Evolutionary conservation across 2,113 vertebrate species (phyloP).

Genomic region (Procavia capensis): DNA sequence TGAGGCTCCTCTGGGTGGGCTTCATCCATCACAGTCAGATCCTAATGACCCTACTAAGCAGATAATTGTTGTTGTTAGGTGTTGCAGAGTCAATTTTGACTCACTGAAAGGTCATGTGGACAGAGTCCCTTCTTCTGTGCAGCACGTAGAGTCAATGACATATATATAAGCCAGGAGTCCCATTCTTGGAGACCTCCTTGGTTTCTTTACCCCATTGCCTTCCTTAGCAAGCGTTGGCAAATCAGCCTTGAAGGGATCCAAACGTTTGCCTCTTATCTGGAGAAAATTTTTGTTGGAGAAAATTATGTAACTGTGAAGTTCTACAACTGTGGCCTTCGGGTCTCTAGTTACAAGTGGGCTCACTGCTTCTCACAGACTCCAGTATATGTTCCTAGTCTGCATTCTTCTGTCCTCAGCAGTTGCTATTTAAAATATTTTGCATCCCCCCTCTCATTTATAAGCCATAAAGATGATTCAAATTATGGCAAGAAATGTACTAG

Average conservation of each 20-base stretch:
- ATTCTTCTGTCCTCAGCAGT: neutral
- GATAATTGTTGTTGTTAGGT: too few species aligned
- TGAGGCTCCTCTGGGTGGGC: neutral
- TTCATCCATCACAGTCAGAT: neutral
- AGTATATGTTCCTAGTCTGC: neutral
- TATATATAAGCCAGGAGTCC: neutral
- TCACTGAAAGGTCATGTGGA: neutral
- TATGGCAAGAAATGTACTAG: neutral
- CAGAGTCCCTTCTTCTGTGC: neutral
- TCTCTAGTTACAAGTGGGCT: neutral
- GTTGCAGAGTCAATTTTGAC: too few species aligned
- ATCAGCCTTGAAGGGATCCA: neutral
- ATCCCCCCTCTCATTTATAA: slow-evolving; percentile 18
- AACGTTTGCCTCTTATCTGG: neutral
- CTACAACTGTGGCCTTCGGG: neutral
- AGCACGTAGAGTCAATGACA: neutral
- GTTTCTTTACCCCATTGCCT: neutral
- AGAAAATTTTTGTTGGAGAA: neutral
- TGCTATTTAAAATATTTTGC: neutral
- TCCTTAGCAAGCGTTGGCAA: neutral
- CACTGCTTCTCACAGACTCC: accelerated
- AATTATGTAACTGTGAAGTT: neutral
- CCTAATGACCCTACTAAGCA: too few species aligned
- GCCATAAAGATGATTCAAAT: neutral
- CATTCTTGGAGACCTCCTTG: neutral